Base-by-base conservation (phyloP, 2,888 invertebrate species). In the Drosophila kokeensis region DNA sequence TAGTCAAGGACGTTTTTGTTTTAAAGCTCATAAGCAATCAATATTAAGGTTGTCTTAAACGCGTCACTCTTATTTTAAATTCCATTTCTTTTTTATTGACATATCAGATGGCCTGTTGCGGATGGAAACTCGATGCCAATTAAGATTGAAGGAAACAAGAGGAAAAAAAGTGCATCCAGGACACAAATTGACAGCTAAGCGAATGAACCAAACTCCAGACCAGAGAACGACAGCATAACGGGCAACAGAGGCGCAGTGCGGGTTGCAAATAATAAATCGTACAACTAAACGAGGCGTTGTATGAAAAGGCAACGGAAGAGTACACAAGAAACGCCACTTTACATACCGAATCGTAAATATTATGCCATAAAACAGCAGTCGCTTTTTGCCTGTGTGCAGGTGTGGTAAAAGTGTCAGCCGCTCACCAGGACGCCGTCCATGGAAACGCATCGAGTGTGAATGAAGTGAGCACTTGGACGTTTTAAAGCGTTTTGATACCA, bases 301-400 rank as follows among this genome's bases (percentile, higher is more conserved):
- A 75, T 38, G 68, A 61, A 67, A 81, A 74, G 69, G 68, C 69
- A 60, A 69, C 74, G 82, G 87, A 84, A 81, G 76, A 76, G 87
- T 82, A 82, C 81, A 81, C 79, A 83, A 89, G 87, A 84, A 89
- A 87, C 76, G 83, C 76, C 87, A 87, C 85, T 87, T 85, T 85
- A 82, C 82, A 81, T 84, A 77, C 85, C 83, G 69, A 87, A 87
- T 87, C 83, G 87, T 87, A 87, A 89, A 87, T 87, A 87, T 89
- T 87, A 84, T 87, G 81, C 82, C 78, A 82, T 81, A 86, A 82
- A 82, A 88, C 76, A 76, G 73, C 63, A 67, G 73, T 60, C 70
- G 66, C 57, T 45, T 24, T 60, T 67, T 75, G 70, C 67, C 87
- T 78, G 78, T 74, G 60, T 72, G 64, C 49, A 54, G 63, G 59